A percentile compares a stretch with the other conserved stretches of the same genome.
Conservation (phyloP, 1,140 invertebrate species). For the Maniola jurtina region DNA sequence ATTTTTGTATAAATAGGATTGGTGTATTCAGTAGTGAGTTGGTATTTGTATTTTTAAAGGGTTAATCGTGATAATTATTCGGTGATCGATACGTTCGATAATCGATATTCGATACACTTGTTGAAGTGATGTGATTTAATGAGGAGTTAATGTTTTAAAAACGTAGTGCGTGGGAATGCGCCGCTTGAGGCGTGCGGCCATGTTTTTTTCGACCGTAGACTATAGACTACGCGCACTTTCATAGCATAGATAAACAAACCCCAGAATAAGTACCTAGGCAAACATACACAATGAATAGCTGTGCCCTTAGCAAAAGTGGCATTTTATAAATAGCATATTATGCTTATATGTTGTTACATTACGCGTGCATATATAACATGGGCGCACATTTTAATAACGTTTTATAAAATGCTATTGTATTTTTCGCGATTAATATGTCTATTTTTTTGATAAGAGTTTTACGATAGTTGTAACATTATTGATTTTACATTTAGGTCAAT, state of each 20-base stretch:
- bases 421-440: constrained; percentile 22
- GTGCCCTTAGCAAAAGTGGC: neutral
- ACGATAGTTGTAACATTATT: constrained; percentile 17
- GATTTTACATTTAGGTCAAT: neutral
- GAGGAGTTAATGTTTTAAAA: constrained; percentile 52
- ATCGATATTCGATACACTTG: constrained; percentile 38
- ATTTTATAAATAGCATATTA: neutral
- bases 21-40: constrained; percentile 71
- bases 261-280: constrained; percentile 2
- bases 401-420: constrained; percentile 33
- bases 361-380: constrained; percentile 20
- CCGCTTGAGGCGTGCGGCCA: constrained; percentile 70
- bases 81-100: constrained; percentile 19
- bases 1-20: constrained; percentile 75
- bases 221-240: constrained; percentile 21
- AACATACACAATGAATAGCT: no score
- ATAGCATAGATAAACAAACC: constrained; percentile 18
- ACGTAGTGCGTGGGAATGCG: constrained; percentile 53
- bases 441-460: constrained; percentile 27
- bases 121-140: constrained; percentile 61
- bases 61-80: constrained; percentile 55
- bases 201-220: constrained; percentile 34
- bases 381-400: constrained; percentile 12
- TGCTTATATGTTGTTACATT: constrained; percentile 15
- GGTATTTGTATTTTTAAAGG: constrained; percentile 66